Evolutionary conservation across 2,888 invertebrate species (phyloP), one percentile per base, ranked within the genome.

Genomic region (Leistus spinibarbis): DNA sequence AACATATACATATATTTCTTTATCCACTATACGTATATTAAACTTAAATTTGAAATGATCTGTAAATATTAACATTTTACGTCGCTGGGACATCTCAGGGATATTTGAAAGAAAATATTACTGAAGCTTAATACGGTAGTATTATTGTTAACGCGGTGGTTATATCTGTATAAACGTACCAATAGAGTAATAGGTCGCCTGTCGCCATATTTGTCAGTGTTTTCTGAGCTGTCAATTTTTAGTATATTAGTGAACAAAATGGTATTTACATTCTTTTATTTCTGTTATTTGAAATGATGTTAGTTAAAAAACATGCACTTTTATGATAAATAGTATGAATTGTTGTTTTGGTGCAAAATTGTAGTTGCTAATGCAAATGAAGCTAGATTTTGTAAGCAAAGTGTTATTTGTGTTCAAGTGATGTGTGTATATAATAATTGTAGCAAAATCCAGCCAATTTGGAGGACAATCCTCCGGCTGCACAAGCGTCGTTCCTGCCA

Each of bases 391-490:
- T 5, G 40, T 40, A 40, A 40, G 40, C 24, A 4, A 4, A 4
- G 24, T 24, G 7, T 24, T 40, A 40, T 40, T 40, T 5, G 40
- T 40, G 13, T 7, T 40, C 7, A 3, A 40, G 40, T 40, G 7
- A 40, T 40, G 40, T 40, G 40, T 40, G 40, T 40, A 40, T 10
- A 40, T 40, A 7, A 40, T 40, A 40, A 13, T 71, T 71, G 5
- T 20, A 71, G 64, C 70, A 70, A 70, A 70, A 70, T 40, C 62
- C 40, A 63, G 16, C 4, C 22, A 57, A 53, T 65, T 16, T 54
- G 75, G 75, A 75, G 75, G 75, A 69, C 2, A 69, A 54, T 20
- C 75, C 75, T 69, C 75, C 74, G 5, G 22, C 27, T 22, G 72
- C 72, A 23, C 66, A 72, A 16, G 24, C 72, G 19, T 65, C 72